A percentile compares a stretch with the other conserved stretches of the same genome.
Evolutionary conservation across 2,113 vertebrate genomes (phyloP).

Genomic region (Hipposideros armiger): DNA sequence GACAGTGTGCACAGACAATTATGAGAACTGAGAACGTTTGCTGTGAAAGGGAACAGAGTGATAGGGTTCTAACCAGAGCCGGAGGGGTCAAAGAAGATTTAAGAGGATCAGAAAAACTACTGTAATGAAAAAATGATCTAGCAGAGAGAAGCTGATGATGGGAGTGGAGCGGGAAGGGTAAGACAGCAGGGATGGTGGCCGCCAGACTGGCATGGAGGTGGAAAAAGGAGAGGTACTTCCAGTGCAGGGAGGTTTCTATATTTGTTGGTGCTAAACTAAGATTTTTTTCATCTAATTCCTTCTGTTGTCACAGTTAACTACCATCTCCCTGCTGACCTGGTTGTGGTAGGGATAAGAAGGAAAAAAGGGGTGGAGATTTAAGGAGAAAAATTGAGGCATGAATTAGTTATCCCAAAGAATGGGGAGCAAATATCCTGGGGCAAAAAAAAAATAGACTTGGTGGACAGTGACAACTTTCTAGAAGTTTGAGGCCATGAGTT

Average conservation of each 20-base stretch:
- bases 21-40: not conserved
- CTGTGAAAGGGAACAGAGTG: not conserved
- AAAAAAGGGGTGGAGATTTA: not conserved
- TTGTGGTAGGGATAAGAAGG: not conserved
- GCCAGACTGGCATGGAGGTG: not conserved
- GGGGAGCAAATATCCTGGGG: not conserved
- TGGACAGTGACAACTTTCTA: not conserved
- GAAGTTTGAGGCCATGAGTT: not conserved
- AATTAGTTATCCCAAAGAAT: not conserved
- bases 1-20: accelerated
- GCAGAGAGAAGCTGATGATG: not conserved
- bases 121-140: not conserved
- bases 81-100: not conserved
- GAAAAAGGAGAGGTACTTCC: not conserved
- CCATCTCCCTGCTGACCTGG: not conserved
- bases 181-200: accelerated
- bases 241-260: not conserved
- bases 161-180: not conserved
- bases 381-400: not conserved
- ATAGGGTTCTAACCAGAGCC: not conserved
- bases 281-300: not conserved
- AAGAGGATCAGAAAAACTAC: not conserved
- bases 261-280: not conserved
- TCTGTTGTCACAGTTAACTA: not conserved
- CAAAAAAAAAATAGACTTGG: too few relatives aligned